phyloP scores from a whole-genome alignment of 2,797 vertebrate species.

The Acrossocheilus fasciatus region DNA sequence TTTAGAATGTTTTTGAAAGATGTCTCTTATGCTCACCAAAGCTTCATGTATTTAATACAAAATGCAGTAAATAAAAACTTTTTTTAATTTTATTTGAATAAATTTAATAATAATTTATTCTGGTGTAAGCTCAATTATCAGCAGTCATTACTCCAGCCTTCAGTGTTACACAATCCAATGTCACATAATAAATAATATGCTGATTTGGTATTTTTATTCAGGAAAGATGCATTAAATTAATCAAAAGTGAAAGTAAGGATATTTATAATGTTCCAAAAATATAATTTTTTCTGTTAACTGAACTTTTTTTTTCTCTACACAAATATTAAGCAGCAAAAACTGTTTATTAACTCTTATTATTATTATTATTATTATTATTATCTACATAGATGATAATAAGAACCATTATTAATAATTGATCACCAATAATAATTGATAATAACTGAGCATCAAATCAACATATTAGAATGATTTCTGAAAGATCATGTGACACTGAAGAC shows the following conservation, averaged over 20 bases:
- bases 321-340: neutral
- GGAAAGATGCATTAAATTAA: neutral
- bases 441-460: neutral
- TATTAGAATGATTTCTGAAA: neutral
- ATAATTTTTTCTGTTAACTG: neutral
- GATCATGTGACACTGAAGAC: neutral
- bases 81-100: neutral
- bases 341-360: neutral
- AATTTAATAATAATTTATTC: neutral
- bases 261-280: neutral
- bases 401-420: neutral
- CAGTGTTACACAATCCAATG: too few relatives aligned
- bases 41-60: neutral
- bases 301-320: neutral
- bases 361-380: too few relatives aligned
- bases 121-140: neutral
- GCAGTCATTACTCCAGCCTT: neutral
- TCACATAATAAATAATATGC: too few relatives aligned
- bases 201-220: too few relatives aligned
- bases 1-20: neutral
- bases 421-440: neutral
- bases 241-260: neutral
- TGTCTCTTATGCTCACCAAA: neutral
- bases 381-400: neutral
- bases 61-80: neutral